phyloP scores from a whole-genome alignment of 37 sponge, comb jelly and placozoan species.

The Spongilla lacustris region DNA sequence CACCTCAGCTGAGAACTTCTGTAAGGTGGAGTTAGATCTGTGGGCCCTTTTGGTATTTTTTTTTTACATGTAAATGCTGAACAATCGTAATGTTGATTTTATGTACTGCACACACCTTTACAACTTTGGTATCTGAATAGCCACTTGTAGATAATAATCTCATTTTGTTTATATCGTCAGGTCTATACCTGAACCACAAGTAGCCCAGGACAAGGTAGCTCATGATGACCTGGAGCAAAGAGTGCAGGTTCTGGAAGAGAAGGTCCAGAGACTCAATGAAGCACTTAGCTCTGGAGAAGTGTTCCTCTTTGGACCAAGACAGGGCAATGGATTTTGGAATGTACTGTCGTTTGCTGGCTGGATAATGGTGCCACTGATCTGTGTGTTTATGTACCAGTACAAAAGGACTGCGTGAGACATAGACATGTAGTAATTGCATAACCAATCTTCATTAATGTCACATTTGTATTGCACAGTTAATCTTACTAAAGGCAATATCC shows the following conservation, averaged over 20 bases:
- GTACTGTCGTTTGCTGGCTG: constrained; percentile 67
- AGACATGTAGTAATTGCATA: not conserved
- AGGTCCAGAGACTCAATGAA: constrained; percentile 47
- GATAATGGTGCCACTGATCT: constrained; percentile 67
- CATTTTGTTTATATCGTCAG: no score
- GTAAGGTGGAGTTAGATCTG: no score
- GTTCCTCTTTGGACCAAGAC: not conserved
- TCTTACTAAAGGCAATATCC: no score
- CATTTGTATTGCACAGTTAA: no score
- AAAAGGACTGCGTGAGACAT: constrained; percentile 5
- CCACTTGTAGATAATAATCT: no score
- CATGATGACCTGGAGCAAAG: constrained; percentile 28
- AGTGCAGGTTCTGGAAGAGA: constrained; percentile 44
- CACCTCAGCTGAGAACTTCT: no score
- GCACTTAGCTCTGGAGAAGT: constrained; percentile 2
- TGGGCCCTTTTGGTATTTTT: no score
- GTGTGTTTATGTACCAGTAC: constrained; percentile 47
- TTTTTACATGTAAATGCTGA: no score
- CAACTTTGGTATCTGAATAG: no score
- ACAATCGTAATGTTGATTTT: no score
- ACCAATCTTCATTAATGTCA: no score
- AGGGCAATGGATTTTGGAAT: constrained; percentile 60
- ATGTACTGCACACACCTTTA: no score
- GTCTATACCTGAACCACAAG: not conserved
- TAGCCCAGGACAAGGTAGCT: not conserved